These are phyloP conservation scores for Crotalus horridus DNA, from an alignment of 2,113 vertebrate species.

Conservation along the genomic window DNA sequence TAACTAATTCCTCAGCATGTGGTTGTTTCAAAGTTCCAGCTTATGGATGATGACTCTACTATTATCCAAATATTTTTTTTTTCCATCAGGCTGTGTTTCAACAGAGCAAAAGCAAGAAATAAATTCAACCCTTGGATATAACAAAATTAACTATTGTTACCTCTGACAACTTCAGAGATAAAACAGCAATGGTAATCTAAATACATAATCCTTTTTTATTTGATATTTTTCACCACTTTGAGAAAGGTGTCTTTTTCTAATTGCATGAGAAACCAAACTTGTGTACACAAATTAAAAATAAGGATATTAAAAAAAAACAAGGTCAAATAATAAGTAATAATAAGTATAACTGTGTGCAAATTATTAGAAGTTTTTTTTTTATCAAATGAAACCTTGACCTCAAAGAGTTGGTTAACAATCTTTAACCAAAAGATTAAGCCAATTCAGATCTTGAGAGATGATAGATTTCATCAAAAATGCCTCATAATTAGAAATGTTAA, in stretches of 20 bases:
- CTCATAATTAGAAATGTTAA: neutral
- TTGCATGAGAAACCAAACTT: neutral
- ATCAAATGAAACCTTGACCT: neutral
- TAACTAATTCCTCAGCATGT: conserved; percentile 59
- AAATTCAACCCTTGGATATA: conserved; percentile 33
- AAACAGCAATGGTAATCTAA: neutral
- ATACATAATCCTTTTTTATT: conserved; percentile 13
- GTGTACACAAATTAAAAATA: neutral
- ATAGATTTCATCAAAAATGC: neutral
- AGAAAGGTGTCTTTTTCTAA: neutral
- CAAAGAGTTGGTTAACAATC: neutral
- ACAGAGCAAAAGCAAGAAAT: conserved; percentile 7
- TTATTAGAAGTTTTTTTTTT: neutral
- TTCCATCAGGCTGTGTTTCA: conserved; percentile 25
- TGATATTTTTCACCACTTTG: conserved; percentile 20
- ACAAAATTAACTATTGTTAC: conserved; percentile 36
- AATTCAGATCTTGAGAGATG: neutral
- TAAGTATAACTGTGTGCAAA: neutral
- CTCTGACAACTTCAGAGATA: conserved; percentile 12
- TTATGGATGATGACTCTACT: conserved; percentile 49
- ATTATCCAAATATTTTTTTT: conserved; percentile 33
- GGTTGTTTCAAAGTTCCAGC: conserved; percentile 44
- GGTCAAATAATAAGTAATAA: neutral
- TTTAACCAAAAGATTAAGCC: neutral
- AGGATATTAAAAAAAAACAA: neutral